phyloP scores from a whole-genome alignment of 2,113 vertebrate genomes.

The Alouatta palliata region DNA sequence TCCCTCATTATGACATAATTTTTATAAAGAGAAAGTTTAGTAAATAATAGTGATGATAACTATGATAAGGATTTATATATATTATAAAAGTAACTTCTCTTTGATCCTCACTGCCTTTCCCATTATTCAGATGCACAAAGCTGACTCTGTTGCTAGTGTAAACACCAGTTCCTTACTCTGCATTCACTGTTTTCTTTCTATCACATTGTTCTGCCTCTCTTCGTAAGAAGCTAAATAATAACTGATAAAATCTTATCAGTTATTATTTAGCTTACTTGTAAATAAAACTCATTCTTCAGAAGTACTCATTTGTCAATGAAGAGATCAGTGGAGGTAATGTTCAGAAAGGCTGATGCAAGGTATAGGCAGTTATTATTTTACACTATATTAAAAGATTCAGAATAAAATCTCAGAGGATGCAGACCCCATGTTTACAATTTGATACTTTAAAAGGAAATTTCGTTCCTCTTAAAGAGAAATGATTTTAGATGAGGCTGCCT shows the following conservation, averaged over 20 bases:
- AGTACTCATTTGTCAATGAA: not conserved
- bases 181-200: not conserved
- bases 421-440: not conserved
- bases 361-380: not conserved
- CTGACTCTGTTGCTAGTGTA: not conserved
- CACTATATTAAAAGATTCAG: not conserved
- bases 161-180: not conserved
- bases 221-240: no score
- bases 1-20: not conserved
- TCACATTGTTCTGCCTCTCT: not conserved
- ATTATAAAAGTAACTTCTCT: not conserved
- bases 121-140: not conserved
- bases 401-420: not conserved
- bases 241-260: no score
- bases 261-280: slow-evolving; percentile 13
- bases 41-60: not conserved
- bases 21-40: not conserved
- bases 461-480: not conserved
- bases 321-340: not conserved
- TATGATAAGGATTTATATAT: not conserved
- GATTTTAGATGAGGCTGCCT: slow-evolving; percentile 3
- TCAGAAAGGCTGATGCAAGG: not conserved
- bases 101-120: not conserved
- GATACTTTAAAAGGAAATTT: not conserved
- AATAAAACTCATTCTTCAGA: not conserved